phyloP scores from a whole-genome alignment of 2,797 vertebrate genomes.

The Catamblyrhynchus diadema region DNA sequence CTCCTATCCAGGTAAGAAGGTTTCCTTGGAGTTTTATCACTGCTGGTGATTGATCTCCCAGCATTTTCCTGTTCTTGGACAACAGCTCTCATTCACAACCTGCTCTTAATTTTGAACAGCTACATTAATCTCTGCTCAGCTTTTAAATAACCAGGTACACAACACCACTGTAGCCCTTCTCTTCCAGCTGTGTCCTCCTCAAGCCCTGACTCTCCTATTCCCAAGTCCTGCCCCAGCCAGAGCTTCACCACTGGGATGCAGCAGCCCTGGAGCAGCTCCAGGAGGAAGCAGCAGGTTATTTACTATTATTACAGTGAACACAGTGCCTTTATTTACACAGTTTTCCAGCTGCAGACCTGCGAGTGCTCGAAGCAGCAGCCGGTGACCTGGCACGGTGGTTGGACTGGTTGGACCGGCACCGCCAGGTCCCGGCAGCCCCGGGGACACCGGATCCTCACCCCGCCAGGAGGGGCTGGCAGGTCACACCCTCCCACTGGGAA shows the following conservation, averaged over 20 bases:
- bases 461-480: background rate
- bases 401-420: background rate
- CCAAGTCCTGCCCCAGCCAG: background rate
- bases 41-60: background rate
- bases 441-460: background rate
- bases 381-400: background rate
- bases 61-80: background rate
- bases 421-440: background rate
- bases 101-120: background rate
- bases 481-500: background rate
- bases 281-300: background rate
- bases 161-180: rapidly evolving
- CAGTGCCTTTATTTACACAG: background rate
- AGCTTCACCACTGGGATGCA: rapidly evolving
- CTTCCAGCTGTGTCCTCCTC: background rate
- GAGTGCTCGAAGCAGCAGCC: background rate
- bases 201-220: background rate
- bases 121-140: background rate
- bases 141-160: background rate
- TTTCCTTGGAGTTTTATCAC: background rate
- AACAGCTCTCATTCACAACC: background rate
- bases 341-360: background rate
- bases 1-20: background rate
- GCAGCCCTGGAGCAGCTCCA: background rate
- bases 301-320: background rate